Conservation (phyloP, 1,140 invertebrate genomes). For the Thaumetopoea pityocampa region DNA sequence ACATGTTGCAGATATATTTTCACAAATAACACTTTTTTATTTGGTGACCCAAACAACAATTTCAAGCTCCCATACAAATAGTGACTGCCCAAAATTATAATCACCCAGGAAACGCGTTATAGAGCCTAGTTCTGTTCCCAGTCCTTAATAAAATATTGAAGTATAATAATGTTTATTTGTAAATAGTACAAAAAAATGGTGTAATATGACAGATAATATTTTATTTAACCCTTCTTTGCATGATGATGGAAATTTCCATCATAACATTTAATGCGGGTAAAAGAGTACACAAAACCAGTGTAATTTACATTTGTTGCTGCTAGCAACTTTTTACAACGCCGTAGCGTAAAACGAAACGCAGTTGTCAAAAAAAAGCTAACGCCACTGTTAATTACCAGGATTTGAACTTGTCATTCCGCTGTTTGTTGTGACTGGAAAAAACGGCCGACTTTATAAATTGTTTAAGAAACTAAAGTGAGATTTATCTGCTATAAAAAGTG, state of each 20-base stretch:
- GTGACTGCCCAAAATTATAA: no score
- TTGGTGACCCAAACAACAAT: no score
- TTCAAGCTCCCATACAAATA: no score
- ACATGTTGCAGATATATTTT: no score
- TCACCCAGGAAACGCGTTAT: no score
- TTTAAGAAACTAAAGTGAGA: constrained; percentile 31
- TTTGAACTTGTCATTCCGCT: constrained; percentile 13
- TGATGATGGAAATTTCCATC: no score
- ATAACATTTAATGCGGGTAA: constrained; percentile 27
- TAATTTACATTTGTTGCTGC: constrained; percentile 23
- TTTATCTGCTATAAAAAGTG: constrained; percentile 30
- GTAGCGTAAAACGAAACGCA: constrained; percentile 8
- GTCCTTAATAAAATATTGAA: no score
- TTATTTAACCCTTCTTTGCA: constrained; percentile 27
- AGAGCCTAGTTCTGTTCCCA: no score
- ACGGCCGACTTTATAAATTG: constrained; percentile 28
- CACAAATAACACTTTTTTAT: no score
- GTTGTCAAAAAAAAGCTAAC: constrained; percentile 11
- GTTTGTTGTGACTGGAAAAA: constrained; percentile 35
- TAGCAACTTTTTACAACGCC: constrained; percentile 3
- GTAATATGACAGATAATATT: no score
- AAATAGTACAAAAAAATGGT: no score
- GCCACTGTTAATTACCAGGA: constrained; percentile 10
- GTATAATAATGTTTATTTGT: no score
- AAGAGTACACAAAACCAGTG: constrained; percentile 20